A percentile compares a stretch with the other conserved stretches of the same genome.
Conservation (phyloP, 1,140 invertebrate species). For the Gryon sp. region DNA sequence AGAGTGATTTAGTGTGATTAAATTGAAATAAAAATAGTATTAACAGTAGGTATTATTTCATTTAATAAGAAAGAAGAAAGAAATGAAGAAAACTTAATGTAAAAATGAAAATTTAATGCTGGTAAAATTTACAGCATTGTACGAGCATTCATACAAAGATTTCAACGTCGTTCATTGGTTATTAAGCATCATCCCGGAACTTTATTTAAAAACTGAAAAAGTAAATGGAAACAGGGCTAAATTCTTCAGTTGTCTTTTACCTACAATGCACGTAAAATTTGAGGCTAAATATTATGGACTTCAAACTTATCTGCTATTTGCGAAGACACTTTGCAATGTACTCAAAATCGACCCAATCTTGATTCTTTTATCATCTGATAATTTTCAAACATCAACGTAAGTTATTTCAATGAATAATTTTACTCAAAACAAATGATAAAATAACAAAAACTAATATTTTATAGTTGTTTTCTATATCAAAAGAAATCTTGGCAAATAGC, state of each 20-base stretch:
- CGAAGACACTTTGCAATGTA: slow-evolving; percentile 26
- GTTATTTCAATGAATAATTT: no score
- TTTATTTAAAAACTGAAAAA: slow-evolving; percentile 6
- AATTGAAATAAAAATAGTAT: no score
- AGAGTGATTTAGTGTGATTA: no score
- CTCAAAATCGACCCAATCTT: slow-evolving; percentile 18
- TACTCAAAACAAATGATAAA: no score
- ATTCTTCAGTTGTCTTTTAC: slow-evolving; percentile 25
- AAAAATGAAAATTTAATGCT: no score
- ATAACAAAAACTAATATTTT: no score
- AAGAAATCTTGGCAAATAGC: no score
- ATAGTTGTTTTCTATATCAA: not conserved
- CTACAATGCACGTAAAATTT: slow-evolving; percentile 11
- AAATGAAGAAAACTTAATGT: no score
- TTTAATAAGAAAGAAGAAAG: no score
- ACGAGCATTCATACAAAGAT: slow-evolving; percentile 9
- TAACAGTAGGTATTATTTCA: no score
- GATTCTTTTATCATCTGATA: not conserved
- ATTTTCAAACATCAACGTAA: slow-evolving; percentile 13
- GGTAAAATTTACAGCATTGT: slow-evolving; percentile 14
- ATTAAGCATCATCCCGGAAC: slow-evolving; percentile 9
- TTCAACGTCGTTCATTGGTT: slow-evolving; percentile 18
- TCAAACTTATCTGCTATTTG: slow-evolving; percentile 28
- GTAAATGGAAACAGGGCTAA: not conserved
- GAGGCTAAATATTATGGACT: slow-evolving; percentile 33